These are phyloP conservation scores for Clanis bilineata DNA, from an alignment of 2,888 invertebrate species.

Conservation along the genomic window DNA sequence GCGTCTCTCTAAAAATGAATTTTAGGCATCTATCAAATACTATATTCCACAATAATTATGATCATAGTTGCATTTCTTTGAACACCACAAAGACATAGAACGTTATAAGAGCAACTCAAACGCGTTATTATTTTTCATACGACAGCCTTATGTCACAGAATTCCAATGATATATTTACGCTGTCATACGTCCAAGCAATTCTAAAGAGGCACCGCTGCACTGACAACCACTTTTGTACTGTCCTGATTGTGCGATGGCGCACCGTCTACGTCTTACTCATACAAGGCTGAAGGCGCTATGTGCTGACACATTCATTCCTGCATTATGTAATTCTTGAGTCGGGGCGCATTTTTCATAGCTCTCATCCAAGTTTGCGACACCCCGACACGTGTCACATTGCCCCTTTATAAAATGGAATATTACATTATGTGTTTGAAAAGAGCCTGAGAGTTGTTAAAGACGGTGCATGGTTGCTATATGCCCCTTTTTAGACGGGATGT, in stretches of 20 bases:
- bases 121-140: conserved; percentile 1
- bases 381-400: conserved; percentile 66
- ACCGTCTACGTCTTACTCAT: neutral
- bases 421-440: conserved; percentile 68
- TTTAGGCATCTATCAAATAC: too few relatives aligned
- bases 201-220: neutral
- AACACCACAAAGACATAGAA: neutral
- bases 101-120: neutral
- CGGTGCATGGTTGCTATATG: too few relatives aligned
- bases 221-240: conserved; percentile 7
- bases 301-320: conserved; percentile 69
- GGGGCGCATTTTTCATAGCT: conserved; percentile 72
- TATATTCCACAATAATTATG: too few relatives aligned
- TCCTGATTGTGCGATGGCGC: conserved; percentile 10
- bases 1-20: too few relatives aligned
- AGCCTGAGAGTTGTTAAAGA: conserved; percentile 31
- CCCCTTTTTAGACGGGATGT: too few relatives aligned
- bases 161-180: conserved; percentile 1
- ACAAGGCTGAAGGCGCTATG: conserved; percentile 22
- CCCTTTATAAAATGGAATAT: conserved; percentile 65
- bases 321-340: conserved; percentile 65
- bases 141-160: neutral
- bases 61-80: too few relatives aligned
- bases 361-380: conserved; percentile 61
- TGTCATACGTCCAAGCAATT: neutral